Conservation (phyloP, 92 coral and sea anemone species). For the Phenganax marumi region DNA sequence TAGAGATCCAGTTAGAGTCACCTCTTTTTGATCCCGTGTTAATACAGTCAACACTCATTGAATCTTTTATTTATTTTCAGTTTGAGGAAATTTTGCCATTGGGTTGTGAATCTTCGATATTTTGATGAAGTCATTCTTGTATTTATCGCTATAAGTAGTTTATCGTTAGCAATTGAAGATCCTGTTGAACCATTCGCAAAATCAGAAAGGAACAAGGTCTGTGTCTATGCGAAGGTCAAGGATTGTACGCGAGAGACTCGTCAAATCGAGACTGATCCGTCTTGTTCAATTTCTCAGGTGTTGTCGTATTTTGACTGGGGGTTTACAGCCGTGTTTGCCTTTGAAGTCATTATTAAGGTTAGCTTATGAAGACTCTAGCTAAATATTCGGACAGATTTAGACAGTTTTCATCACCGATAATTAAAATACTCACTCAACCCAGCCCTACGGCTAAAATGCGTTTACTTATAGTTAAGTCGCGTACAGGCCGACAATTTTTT, state of each 20-base stretch:
- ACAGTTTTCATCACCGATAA: too few relatives aligned
- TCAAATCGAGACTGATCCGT: not conserved
- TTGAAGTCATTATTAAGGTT: constrained; percentile 92
- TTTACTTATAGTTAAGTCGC: too few relatives aligned
- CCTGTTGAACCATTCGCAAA: constrained; percentile 55
- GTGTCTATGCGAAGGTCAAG: not conserved
- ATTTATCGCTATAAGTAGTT: constrained; percentile 81
- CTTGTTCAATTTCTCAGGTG: constrained; percentile 54
- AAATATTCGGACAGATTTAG: too few relatives aligned
- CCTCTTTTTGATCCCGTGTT: too few relatives aligned
- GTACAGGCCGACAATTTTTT: too few relatives aligned
- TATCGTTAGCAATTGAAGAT: constrained; percentile 82
- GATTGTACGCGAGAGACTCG: not conserved
- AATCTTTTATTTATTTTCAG: constrained; percentile 40
- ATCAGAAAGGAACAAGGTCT: constrained; percentile 45
- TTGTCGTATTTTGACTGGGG: constrained; percentile 80
- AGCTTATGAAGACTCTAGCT: too few relatives aligned
- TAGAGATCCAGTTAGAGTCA: not conserved
- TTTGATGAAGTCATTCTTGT: constrained; percentile 88
- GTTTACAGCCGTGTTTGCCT: constrained; percentile 82
- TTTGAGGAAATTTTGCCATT: constrained; percentile 85
- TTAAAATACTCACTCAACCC: too few relatives aligned
- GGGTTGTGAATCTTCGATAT: constrained; percentile 94
- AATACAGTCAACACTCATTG: too few relatives aligned
- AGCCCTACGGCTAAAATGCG: too few relatives aligned